A percentile compares a stretch with the other conserved stretches of the same genome.
These are phyloP conservation scores for Amphipyra tragopoginis DNA, from an alignment of 2,888 invertebrate genomes.

Conservation along the genomic window DNA sequence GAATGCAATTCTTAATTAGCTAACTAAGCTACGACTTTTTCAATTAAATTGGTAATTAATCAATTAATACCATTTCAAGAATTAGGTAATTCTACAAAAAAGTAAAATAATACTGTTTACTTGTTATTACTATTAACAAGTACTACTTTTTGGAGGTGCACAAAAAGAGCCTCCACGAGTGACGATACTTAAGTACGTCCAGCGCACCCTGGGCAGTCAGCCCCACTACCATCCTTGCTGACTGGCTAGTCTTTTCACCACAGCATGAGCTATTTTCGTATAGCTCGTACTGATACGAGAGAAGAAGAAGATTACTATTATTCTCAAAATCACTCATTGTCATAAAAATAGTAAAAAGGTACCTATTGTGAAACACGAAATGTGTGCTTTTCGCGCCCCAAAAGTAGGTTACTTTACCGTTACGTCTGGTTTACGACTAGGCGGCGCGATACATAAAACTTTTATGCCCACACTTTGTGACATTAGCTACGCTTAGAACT, in stretches of 20 bases:
- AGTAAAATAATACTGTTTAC: not conserved
- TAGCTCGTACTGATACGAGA: too few species aligned
- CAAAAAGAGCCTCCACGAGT: too few species aligned
- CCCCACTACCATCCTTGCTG: too few species aligned
- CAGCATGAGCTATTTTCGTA: too few species aligned
- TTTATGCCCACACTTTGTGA: constrained; percentile 69
- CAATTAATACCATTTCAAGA: constrained; percentile 12
- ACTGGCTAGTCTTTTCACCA: too few species aligned
- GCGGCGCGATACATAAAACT: constrained; percentile 71
- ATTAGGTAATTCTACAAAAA: constrained; percentile 3
- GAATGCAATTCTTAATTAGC: constrained; percentile 10
- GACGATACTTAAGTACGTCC: too few species aligned
- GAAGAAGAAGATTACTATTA: too few species aligned
- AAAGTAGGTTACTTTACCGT: constrained; percentile 67
- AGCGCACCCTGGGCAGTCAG: too few species aligned
- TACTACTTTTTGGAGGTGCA: too few species aligned
- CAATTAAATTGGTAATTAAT: constrained; percentile 23
- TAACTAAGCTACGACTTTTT: constrained; percentile 1
- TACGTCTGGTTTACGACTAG: constrained; percentile 70
- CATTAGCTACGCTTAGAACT: constrained; percentile 63
- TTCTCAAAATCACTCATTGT: constrained; percentile 17
- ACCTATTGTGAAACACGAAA: constrained; percentile 52
- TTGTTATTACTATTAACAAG: too few species aligned
- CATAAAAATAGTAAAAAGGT: constrained; percentile 42
- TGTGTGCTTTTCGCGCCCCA: constrained; percentile 55